Conservation (phyloP, 2,797 vertebrate genomes). For the Mus minutoides region DNA sequence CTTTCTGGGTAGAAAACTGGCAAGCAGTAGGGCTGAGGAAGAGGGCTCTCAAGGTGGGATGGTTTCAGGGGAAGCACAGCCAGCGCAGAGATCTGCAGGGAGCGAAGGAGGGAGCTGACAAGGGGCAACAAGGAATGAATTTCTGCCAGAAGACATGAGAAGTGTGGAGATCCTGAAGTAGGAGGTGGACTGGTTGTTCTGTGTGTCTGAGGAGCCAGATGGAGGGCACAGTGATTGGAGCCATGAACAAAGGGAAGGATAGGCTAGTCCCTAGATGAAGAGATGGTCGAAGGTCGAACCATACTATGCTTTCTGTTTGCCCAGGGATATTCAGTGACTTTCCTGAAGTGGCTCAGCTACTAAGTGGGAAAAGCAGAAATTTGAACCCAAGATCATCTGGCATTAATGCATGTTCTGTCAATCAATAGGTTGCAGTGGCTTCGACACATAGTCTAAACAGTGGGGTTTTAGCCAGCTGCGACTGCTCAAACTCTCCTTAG, state of each 20-base stretch:
- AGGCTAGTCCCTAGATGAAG: not conserved
- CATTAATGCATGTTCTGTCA: not conserved
- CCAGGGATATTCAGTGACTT: slow-evolving; percentile 41
- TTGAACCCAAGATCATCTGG: not conserved
- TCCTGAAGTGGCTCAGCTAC: not conserved
- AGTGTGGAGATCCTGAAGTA: not conserved
- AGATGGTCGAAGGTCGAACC: not conserved
- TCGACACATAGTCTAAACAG: not conserved
- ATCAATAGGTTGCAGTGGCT: not conserved
- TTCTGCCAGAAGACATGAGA: not conserved
- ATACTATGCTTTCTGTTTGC: not conserved
- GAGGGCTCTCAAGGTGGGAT: not conserved
- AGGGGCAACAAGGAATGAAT: not conserved
- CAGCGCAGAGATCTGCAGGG: not conserved
- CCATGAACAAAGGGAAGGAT: not conserved
- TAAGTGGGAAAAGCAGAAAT: not conserved
- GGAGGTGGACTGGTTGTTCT: rapidly evolving
- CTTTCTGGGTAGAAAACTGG: not conserved
- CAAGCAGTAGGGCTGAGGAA: not conserved
- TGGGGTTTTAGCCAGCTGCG: not conserved
- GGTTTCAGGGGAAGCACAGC: not conserved
- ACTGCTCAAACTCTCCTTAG: not conserved
- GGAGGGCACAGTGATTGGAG: not conserved
- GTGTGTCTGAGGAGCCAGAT: not conserved
- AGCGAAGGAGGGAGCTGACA: not conserved